Conservation (phyloP, 2,113 vertebrate species). For the Agelaius phoeniceus region DNA sequence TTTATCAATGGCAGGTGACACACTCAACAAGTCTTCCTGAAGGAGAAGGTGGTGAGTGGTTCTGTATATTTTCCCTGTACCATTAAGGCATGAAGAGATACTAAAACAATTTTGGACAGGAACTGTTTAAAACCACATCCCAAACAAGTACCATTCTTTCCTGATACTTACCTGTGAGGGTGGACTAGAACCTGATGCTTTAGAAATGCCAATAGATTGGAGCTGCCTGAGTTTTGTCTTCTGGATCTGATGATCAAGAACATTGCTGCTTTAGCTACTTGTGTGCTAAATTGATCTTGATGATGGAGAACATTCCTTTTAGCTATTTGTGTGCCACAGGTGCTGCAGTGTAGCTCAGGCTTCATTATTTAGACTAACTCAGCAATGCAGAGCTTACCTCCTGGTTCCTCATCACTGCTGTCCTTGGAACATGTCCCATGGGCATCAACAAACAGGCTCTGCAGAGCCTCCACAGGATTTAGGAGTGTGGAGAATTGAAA, state of each 20-base stretch:
- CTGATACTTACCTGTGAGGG: not conserved
- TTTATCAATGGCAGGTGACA: not conserved
- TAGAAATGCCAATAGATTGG: not conserved
- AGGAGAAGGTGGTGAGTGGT: not conserved
- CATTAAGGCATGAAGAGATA: not conserved
- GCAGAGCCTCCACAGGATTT: not conserved
- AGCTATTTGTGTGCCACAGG: not conserved
- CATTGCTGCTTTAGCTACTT: not conserved
- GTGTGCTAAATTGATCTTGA: not conserved
- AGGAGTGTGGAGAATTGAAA: not conserved
- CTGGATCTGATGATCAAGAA: not conserved
- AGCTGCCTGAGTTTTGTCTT: not conserved
- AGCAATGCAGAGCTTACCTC: not conserved
- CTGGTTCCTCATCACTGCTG: not conserved
- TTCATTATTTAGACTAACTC: not conserved
- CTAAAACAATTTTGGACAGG: not conserved
- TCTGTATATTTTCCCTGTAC: not conserved
- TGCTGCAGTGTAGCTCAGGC: not conserved
- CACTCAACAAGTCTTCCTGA: not conserved
- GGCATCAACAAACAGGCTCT: not conserved
- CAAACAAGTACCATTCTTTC: not conserved
- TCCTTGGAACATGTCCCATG: not conserved
- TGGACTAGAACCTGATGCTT: not conserved
- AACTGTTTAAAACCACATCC: not conserved
- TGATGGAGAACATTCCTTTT: not conserved